These are phyloP conservation scores for Scolopax mira DNA, from an alignment of 2,113 vertebrate genomes.

Conservation along the genomic window DNA sequence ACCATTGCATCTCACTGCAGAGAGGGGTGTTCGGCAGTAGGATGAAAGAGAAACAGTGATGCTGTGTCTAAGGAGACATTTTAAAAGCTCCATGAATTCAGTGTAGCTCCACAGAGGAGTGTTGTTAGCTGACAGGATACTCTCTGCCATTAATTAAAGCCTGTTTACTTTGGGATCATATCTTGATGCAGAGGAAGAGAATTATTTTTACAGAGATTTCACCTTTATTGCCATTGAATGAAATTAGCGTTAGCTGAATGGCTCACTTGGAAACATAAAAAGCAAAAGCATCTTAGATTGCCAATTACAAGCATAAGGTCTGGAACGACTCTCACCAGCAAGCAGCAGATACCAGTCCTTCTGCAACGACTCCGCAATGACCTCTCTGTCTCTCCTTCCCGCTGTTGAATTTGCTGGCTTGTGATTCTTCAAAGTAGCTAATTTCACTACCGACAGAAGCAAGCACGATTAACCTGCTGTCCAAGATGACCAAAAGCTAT, in stretches of 20 bases:
- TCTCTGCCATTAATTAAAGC: slow-evolving; percentile 41
- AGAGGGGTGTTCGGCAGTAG: slow-evolving; percentile 9
- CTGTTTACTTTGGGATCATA: slow-evolving; percentile 45
- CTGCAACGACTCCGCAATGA: background rate
- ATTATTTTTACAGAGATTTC: slow-evolving; percentile 49
- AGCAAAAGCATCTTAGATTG: slow-evolving; percentile 23
- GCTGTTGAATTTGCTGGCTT: background rate
- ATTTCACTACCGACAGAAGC: background rate
- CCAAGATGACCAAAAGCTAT: background rate
- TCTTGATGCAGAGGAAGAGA: background rate
- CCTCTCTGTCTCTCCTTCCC: background rate
- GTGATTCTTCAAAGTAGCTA: background rate
- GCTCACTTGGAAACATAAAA: slow-evolving; percentile 48
- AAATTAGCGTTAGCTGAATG: slow-evolving; percentile 10
- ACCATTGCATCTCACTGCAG: background rate
- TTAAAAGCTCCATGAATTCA: background rate
- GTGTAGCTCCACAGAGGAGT: background rate
- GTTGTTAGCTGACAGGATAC: background rate
- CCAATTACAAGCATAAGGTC: slow-evolving; percentile 50
- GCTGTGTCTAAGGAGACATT: background rate
- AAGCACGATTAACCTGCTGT: background rate
- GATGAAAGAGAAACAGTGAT: slow-evolving; percentile 27
- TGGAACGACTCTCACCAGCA: slow-evolving; percentile 17
- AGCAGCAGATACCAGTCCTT: background rate
- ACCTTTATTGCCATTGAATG: slow-evolving; percentile 34